Percentiles rank a stretch among this genome's conserved stretches.
These are phyloP conservation scores for Heliconius melpomene DNA, from an alignment of 1,140 invertebrate genomes.

Conservation along the genomic window DNA sequence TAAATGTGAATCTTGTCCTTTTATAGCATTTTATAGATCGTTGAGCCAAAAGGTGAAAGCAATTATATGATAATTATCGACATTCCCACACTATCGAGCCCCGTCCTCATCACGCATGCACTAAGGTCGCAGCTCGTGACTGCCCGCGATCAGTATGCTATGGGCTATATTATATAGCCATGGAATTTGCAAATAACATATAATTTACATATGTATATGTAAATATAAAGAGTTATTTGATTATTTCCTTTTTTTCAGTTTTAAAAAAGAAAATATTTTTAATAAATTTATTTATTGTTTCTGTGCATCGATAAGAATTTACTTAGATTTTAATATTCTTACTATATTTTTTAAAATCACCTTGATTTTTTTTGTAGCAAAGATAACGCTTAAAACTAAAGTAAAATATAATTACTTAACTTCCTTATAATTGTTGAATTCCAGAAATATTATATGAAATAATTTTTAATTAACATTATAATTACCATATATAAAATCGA, in stretches of 20 bases:
- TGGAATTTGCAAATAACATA: conserved; percentile 29
- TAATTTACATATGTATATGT: no score
- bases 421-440: conserved; percentile 6
- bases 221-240: no score
- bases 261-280: no score
- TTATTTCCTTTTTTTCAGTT: no score
- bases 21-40: not conserved
- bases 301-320: not conserved
- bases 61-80: conserved; percentile 29
- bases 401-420: not conserved
- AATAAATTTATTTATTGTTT: no score
- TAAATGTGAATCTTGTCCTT: not conserved
- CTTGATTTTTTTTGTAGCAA: not conserved
- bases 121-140: conserved; percentile 58
- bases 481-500: not conserved
- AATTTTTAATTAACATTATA: not conserved
- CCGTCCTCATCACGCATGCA: conserved; percentile 53
- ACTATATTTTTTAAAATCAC: not conserved
- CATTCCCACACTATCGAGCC: conserved; percentile 29
- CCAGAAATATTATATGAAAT: not conserved
- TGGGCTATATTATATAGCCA: conserved; percentile 34
- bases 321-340: not conserved
- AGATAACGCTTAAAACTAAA: not conserved
- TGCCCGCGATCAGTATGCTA: conserved; percentile 52
- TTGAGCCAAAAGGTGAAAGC: conserved; percentile 28